phyloP scores from a whole-genome alignment of 1,140 invertebrate species.

The Stratiolaelaps scimitus region DNA sequence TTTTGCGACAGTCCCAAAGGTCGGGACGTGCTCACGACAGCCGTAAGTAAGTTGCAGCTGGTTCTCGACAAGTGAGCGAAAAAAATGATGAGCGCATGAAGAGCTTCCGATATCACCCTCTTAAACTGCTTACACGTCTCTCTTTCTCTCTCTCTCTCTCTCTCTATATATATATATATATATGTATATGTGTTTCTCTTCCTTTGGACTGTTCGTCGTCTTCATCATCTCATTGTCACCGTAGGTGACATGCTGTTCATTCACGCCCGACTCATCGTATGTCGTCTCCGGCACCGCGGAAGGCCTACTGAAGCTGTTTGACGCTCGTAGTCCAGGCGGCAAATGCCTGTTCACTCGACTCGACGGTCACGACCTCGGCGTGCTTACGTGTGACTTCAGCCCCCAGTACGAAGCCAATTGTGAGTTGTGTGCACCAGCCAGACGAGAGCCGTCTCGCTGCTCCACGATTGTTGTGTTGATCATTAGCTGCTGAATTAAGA shows the following conservation, averaged over 20 bases:
- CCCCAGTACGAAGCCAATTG: slow-evolving; percentile 40
- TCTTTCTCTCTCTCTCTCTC: too few relatives aligned
- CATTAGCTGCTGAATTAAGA: slow-evolving; percentile 31
- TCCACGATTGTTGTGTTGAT: background rate
- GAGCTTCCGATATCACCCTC: too few relatives aligned
- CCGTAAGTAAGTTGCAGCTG: too few relatives aligned
- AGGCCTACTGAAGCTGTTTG: slow-evolving; percentile 55
- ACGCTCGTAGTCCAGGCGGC: slow-evolving; percentile 43
- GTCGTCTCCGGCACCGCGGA: slow-evolving; percentile 53
- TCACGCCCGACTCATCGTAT: slow-evolving; percentile 54
- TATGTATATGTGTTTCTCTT: too few relatives aligned
- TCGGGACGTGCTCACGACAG: too few relatives aligned
- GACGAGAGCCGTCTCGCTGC: background rate
- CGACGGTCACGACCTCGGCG: slow-evolving; percentile 61
- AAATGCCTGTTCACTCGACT: slow-evolving; percentile 44
- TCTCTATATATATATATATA: too few relatives aligned
- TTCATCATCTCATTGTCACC: slow-evolving; percentile 28
- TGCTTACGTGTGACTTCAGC: slow-evolving; percentile 54
- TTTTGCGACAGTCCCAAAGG: too few relatives aligned
- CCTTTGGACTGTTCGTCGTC: too few relatives aligned
- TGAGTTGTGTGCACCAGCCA: slow-evolving; percentile 26
- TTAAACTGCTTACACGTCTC: too few relatives aligned
- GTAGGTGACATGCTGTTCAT: slow-evolving; percentile 48
- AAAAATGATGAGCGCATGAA: too few relatives aligned
- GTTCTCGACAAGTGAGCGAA: too few relatives aligned